These are phyloP conservation scores for Sylvicola cinctus DNA, from an alignment of 2,888 invertebrate genomes.

Conservation along the genomic window DNA sequence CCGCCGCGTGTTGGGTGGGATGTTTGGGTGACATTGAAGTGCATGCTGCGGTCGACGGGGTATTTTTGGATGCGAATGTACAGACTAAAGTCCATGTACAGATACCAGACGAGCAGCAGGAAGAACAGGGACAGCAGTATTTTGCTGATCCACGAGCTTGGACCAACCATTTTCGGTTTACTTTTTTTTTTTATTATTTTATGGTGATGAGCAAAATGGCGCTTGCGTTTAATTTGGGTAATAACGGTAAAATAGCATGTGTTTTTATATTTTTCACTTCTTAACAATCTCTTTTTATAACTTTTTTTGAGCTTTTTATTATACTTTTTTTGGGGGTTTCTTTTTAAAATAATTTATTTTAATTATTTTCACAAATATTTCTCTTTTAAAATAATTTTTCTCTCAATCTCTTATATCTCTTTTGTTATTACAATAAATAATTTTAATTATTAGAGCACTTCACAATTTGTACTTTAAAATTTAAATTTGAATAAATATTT, in stretches of 20 bases:
- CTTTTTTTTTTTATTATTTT: too few relatives aligned
- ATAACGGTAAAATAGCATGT: too few relatives aligned
- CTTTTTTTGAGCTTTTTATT: not conserved
- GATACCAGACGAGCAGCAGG: constrained; percentile 37
- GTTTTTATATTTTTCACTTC: not conserved
- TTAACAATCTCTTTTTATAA: not conserved
- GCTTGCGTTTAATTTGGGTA: too few relatives aligned
- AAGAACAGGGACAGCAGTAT: constrained; percentile 36
- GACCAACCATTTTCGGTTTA: constrained; percentile 38
- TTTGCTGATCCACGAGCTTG: constrained; percentile 52
- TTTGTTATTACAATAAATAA: too few relatives aligned
- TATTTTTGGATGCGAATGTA: constrained; percentile 50
- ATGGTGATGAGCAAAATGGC: too few relatives aligned
- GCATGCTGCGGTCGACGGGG: constrained; percentile 32
- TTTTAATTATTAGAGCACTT: too few relatives aligned
- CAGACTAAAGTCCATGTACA: constrained; percentile 51
- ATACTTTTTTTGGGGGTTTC: not conserved
- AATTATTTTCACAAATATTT: not conserved
- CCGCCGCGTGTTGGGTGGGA: not conserved
- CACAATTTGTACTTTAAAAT: too few relatives aligned
- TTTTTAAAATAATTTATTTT: constrained; percentile 3
- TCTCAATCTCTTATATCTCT: too few relatives aligned
- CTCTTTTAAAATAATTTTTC: too few relatives aligned
- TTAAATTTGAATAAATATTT: too few relatives aligned
- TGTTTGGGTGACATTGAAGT: constrained; percentile 15